Evolutionary conservation across 2,888 invertebrate species (phyloP), one percentile per base, ranked within the genome.

Genomic region (Atherix ibis): DNA sequence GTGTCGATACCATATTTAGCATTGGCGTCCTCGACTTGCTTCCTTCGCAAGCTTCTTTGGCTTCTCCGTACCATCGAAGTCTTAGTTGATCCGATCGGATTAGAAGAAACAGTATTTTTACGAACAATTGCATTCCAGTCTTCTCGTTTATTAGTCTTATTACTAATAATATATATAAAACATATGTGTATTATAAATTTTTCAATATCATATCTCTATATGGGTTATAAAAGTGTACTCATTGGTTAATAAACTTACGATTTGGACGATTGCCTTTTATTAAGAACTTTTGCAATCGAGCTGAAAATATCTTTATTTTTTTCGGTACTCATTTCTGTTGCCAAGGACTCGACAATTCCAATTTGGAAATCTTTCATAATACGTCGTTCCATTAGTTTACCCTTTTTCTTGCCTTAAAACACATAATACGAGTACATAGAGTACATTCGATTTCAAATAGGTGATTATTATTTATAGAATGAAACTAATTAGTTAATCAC

Each of bases 291-390:
- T 1, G 85, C 87, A 35, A 88, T 74, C 46, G 84, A 80, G 35
- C 76, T 73, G 58, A 88, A 88, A 1, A 88, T 78, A 52, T 85
- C 85, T 43, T 76, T 76, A 0, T 76, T 71, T 14, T 72, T 73
- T 41, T 72, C 74, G 1, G 32, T 37, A 15, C 73, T 68, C 31
- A 77, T 78, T 43, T 82, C 80, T 42, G 72, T 77, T 17, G 80
- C 73, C 22, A 85, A 71, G 4, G 78, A 82, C 52, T 87, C 85
- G 1, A 87, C 84, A 35, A 83, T 76, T 9, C 87, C 87, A 42
- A 88, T 87, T 52, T 85, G 85, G 72, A 88, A 88, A 62, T 88
- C 87, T 54, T 85, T 87, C 34, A 85, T 67, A 12, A 88, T 73
- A 22, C 85, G 70, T 13, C 88, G 68, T 51, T 88, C 87, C 79